These are phyloP conservation scores for Thripadectes ignobilis DNA, from an alignment of 2,797 vertebrate species.

Conservation along the genomic window DNA sequence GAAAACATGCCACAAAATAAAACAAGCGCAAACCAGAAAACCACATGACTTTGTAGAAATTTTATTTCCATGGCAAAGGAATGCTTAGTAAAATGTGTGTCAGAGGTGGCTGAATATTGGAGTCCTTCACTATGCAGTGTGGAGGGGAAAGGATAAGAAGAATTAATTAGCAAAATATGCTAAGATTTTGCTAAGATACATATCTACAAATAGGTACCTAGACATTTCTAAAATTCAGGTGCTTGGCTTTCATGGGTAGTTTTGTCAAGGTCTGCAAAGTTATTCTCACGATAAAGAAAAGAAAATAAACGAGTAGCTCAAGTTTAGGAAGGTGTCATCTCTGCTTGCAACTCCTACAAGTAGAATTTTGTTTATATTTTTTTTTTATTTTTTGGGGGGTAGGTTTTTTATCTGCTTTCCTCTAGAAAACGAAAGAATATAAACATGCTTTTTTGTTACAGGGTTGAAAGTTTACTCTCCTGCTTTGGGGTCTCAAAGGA, in stretches of 20 bases:
- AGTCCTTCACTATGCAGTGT: neutral
- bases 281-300: neutral
- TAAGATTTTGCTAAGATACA: neutral
- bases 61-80: neutral
- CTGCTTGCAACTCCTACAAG: neutral
- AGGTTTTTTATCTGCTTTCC: neutral
- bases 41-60: neutral
- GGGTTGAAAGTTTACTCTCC: conserved; percentile 58
- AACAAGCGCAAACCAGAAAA: neutral
- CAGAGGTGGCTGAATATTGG: neutral
- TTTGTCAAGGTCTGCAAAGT: neutral
- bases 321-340: neutral
- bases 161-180: neutral
- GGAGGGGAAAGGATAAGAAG: neutral
- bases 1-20: neutral
- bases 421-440: conserved; percentile 35
- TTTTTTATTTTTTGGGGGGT: neutral
- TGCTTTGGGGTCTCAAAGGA: conserved; percentile 56
- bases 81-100: neutral
- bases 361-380: neutral
- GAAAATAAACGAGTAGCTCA: neutral
- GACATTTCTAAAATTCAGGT: neutral
- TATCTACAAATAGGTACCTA: neutral
- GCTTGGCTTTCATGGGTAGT: neutral
- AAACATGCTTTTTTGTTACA: conserved; percentile 46